phyloP scores from a whole-genome alignment of 2,113 vertebrate species.

The Hemibagrus wyckioides region DNA sequence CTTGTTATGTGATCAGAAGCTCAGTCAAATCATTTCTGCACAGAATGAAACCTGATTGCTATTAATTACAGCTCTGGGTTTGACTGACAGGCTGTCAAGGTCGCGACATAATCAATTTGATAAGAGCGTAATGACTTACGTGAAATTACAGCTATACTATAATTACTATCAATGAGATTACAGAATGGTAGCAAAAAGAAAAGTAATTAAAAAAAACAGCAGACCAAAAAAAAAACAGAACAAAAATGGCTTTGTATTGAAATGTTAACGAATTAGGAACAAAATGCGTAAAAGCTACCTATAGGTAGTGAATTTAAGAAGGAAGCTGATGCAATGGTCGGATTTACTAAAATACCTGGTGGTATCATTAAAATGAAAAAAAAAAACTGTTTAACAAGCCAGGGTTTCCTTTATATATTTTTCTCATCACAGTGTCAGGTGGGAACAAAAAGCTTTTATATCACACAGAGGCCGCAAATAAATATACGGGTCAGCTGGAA shows the following conservation, averaged over 20 bases:
- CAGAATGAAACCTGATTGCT: conserved; percentile 54
- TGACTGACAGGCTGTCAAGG: conserved; percentile 53
- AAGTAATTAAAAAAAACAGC: neutral
- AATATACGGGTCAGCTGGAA: conserved; percentile 43
- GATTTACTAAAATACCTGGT: neutral
- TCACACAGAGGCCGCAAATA: conserved; percentile 11
- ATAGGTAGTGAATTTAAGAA: neutral
- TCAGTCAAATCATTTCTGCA: conserved; percentile 45
- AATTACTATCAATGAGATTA: neutral
- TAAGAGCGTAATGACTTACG: conserved; percentile 15
- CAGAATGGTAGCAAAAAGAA: neutral
- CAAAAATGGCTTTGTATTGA: neutral
- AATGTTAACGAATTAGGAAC: neutral
- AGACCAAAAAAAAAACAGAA: no score
- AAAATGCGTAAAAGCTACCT: neutral
- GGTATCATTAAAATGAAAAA: no score
- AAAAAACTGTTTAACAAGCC: no score
- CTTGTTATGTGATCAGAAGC: conserved; percentile 48
- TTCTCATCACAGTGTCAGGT: neutral
- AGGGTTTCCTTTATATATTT: neutral
- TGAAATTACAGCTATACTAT: no score
- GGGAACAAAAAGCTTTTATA: conserved; percentile 15
- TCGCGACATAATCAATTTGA: conserved; percentile 42
- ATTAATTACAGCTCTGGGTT: conserved; percentile 52
- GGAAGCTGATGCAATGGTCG: neutral